phyloP scores from a whole-genome alignment of 1,140 invertebrate genomes.

The Lordiphosa clarofinis region DNA sequence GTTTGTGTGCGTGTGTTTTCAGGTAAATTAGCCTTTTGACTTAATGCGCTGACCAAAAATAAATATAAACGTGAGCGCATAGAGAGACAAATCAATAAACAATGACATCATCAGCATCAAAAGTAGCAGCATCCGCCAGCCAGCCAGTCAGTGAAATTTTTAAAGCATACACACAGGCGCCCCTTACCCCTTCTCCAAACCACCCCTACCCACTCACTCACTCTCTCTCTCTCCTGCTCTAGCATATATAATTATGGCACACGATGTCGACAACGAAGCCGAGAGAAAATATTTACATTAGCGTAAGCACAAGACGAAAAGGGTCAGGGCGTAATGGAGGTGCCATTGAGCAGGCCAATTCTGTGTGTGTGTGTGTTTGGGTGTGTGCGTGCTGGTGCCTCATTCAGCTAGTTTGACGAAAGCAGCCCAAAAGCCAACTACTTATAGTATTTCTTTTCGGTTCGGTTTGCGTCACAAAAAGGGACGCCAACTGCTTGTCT shows the following conservation, averaged over 20 bases:
- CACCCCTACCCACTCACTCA: background rate
- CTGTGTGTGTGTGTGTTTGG: constrained; percentile 15
- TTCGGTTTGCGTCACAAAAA: constrained; percentile 60
- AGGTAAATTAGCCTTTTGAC: too few species aligned
- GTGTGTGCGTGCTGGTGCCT: constrained; percentile 42
- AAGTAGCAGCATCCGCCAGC: constrained; percentile 34
- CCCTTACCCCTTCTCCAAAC: constrained; percentile 4
- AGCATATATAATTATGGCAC: constrained; percentile 72
- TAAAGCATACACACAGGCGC: constrained; percentile 46
- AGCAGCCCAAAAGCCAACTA: constrained; percentile 49
- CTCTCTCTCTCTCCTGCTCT: constrained; percentile 1
- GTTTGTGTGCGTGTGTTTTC: background rate
- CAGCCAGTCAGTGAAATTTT: constrained; percentile 36
- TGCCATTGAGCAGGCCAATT: constrained; percentile 73
- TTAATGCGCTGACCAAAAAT: too few species aligned
- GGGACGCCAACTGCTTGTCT: constrained; percentile 28
- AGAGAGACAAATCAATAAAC: constrained; percentile 62
- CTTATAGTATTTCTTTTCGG: constrained; percentile 20
- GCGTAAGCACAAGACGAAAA: constrained; percentile 49
- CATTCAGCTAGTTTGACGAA: constrained; percentile 77
- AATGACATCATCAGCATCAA: constrained; percentile 58
- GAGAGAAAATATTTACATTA: constrained; percentile 72
- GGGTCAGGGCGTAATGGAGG: background rate
- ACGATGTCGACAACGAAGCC: constrained; percentile 26
- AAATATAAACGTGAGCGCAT: too few species aligned